Percentiles rank a stretch among this genome's conserved stretches.
Evolutionary conservation across 2,113 vertebrate genomes (phyloP).

Genomic region (Myrmecobius fasciatus): DNA sequence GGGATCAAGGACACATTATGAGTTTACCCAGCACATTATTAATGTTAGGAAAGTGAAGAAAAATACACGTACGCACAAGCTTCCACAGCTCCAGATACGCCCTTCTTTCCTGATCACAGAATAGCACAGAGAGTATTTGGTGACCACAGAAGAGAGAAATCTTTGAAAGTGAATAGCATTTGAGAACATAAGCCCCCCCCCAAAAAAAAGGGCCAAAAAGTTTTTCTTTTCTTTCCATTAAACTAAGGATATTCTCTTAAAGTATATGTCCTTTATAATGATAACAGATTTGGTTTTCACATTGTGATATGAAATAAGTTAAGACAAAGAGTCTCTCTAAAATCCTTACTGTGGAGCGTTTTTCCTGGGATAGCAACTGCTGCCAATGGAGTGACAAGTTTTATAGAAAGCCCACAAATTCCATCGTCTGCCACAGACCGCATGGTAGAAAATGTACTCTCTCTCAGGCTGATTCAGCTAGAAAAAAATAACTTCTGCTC

Average conservation of each 20-base stretch:
- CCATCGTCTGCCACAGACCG: constrained; percentile 56
- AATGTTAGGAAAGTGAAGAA: neutral
- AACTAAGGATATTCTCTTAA: neutral
- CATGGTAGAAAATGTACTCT: neutral
- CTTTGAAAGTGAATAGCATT: neutral
- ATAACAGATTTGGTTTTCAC: constrained; percentile 20
- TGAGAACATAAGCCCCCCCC: neutral
- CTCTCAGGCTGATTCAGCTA: neutral
- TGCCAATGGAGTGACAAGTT: neutral
- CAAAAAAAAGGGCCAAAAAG: neutral
- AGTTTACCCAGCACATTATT: neutral
- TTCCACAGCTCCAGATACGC: neutral
- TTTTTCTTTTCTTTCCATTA: neutral
- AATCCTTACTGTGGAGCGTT: neutral
- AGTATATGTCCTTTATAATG: neutral
- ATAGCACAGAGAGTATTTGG: neutral
- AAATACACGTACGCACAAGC: neutral
- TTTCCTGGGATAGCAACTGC: constrained; percentile 27
- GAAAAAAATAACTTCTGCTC: neutral
- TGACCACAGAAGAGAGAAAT: neutral
- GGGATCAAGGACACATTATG: neutral
- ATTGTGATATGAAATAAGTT: neutral
- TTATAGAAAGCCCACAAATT: constrained; percentile 24
- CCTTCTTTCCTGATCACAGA: constrained; percentile 20
- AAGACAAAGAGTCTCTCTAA: neutral